Conservation (phyloP, 2,888 invertebrate species). For the Pseudococcus longispinus region DNA sequence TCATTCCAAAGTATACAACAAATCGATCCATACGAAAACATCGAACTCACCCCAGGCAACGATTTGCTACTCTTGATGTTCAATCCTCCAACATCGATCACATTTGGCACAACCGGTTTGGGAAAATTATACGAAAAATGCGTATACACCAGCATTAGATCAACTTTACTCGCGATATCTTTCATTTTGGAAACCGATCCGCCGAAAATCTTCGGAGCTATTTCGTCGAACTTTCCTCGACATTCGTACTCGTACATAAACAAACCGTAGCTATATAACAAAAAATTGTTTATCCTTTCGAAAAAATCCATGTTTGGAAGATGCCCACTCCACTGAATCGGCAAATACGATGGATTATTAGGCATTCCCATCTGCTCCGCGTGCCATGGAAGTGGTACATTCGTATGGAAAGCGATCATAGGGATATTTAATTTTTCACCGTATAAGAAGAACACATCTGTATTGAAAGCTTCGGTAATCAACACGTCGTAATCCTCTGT, state of each 20-base stretch:
- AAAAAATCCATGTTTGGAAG: slow-evolving; percentile 61
- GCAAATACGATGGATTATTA: slow-evolving; percentile 50
- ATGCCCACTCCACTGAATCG: slow-evolving; percentile 48
- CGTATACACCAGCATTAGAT: slow-evolving; percentile 14
- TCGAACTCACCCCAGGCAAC: slow-evolving; percentile 39
- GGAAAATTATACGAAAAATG: slow-evolving; percentile 21
- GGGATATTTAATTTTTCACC: slow-evolving; percentile 15
- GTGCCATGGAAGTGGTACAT: slow-evolving; percentile 71
- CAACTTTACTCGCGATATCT: slow-evolving; percentile 11
- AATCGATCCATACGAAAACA: background rate
- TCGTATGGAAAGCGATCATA: slow-evolving; percentile 67
- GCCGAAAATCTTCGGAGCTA: background rate
- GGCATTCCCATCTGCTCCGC: slow-evolving; percentile 59
- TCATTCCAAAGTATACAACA: no score
- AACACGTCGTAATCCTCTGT: background rate
- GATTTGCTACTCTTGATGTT: slow-evolving; percentile 12
- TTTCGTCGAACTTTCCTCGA: background rate
- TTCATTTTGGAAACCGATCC: background rate
- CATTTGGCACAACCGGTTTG: slow-evolving; percentile 9
- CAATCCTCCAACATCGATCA: slow-evolving; percentile 47
- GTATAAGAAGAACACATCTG: background rate
- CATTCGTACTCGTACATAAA: background rate
- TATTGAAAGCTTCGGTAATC: slow-evolving; percentile 8
- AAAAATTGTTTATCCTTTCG: slow-evolving; percentile 60
- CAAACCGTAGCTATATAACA: background rate